Base-by-base conservation (phyloP, 2,888 invertebrate species). In the Chalcosyrphus nemorum region DNA sequence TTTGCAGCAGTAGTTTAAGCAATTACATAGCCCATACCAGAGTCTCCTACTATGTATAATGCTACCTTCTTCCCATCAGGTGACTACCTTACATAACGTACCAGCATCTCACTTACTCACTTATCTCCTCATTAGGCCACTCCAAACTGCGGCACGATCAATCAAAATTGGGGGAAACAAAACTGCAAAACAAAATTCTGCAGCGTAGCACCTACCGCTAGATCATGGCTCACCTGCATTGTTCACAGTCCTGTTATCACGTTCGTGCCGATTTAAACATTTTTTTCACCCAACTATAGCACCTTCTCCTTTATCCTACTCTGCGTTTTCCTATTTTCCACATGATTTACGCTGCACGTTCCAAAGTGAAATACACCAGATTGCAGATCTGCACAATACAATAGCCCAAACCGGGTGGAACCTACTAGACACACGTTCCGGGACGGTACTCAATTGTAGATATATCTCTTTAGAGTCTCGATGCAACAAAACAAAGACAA, bases 291-390 rank as follows among this genome's bases (percentile, higher is more conserved):
- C 32, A 52, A 56, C 43, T 68, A 29, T 41, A 47, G 21, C 32
- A 29, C 52, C 41, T 35, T 32, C 54, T 13, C n/a, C n/a, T n/a
- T n/a, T n/a, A n/a, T n/a, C n/a, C n/a, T 35, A 11, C 17, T 27
- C 15, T 24, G 32, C 24, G 24, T 24, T 32, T 32, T 38, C 61
- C 56, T 45, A 65, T 71, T 65, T 71, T 78, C 56, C 57, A 59
- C 52, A 66, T 80, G 80, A 80, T 80, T 80, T 66, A 72, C 80
- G 80, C 21, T 72, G 80, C 80, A 80, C 80, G 80, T 71, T 78
- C 54, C 54, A 24, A 54, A 35, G 32, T 17, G 56, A 32, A 43
- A 68, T 54, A 70, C 24, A 61, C 29, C 57, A 71, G 57, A 65
- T 72, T 78, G 61, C 71, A 50, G 71, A 78, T 78, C 38, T 71